These are phyloP conservation scores for Sarcophaga subvicina DNA, from an alignment of 2,888 invertebrate species.

Conservation along the genomic window DNA sequence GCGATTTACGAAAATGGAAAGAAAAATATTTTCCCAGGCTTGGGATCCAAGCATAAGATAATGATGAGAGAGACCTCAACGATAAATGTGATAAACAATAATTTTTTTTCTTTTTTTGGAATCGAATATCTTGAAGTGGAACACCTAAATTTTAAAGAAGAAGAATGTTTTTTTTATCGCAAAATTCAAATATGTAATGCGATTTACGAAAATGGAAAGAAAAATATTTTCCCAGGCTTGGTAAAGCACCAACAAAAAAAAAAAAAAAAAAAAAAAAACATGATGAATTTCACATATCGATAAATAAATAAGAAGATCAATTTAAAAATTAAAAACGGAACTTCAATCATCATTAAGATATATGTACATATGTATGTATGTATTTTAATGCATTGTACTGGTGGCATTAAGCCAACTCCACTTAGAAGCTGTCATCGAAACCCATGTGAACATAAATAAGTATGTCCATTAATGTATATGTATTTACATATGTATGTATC, in stretches of 20 bases:
- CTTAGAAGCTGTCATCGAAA: background rate
- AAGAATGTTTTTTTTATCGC: slow-evolving; percentile 13
- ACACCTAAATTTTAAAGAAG: slow-evolving; percentile 44
- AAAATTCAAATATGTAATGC: slow-evolving; percentile 46
- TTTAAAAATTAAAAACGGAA: slow-evolving; percentile 44
- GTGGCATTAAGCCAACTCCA: background rate
- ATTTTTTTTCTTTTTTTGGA: background rate
- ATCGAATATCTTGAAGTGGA: slow-evolving; percentile 19
- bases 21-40: slow-evolving; percentile 61
- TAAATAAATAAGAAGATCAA: slow-evolving; percentile 61
- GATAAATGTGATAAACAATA: background rate
- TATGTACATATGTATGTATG: no score
- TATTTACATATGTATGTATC: no score
- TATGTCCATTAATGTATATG: no score
- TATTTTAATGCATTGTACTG: background rate
- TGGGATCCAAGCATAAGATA: background rate
- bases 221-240: slow-evolving; percentile 61
- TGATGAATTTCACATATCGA: background rate
- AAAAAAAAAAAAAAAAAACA: no score
- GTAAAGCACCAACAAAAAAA: slow-evolving; percentile 34
- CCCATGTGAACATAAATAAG: background rate
- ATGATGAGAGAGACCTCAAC: background rate
- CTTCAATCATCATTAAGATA: slow-evolving; percentile 66
- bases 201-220: slow-evolving; percentile 33
- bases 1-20: slow-evolving; percentile 28